These are phyloP conservation scores for Trypoxylus dichotomus DNA, from an alignment of 1,140 invertebrate species.

Conservation along the genomic window DNA sequence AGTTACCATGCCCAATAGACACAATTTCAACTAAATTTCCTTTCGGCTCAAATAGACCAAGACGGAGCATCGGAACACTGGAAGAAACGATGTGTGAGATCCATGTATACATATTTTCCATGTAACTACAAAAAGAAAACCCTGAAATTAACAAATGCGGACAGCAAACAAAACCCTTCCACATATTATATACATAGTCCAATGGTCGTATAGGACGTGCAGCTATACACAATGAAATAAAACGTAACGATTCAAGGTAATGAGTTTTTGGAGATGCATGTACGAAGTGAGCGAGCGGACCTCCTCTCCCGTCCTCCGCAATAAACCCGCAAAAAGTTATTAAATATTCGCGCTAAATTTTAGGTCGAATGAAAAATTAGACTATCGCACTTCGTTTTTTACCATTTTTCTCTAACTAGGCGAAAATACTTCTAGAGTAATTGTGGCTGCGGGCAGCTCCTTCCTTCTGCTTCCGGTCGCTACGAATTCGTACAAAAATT, in stretches of 20 bases:
- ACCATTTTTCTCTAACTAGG: background rate
- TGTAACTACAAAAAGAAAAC: background rate
- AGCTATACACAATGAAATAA: background rate
- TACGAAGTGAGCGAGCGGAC: background rate
- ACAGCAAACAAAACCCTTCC: background rate
- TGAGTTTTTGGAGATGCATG: background rate
- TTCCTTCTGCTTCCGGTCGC: background rate
- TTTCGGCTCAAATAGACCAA: too few relatives aligned
- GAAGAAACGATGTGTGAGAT: too few relatives aligned
- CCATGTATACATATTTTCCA: background rate
- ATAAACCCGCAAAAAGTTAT: background rate
- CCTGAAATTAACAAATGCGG: background rate
- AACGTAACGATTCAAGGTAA: background rate
- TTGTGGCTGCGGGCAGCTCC: background rate
- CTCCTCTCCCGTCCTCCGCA: background rate
- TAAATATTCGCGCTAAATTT: background rate
- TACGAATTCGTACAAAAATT: background rate
- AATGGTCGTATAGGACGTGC: too few relatives aligned
- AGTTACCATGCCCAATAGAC: too few relatives aligned
- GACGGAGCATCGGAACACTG: too few relatives aligned
- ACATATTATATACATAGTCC: background rate
- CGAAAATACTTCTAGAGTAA: background rate
- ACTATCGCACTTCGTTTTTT: background rate
- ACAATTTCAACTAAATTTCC: too few relatives aligned
- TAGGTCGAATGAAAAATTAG: background rate